Evolutionary conservation across 1,140 invertebrate genomes (phyloP), one percentile per base, ranked within the genome.

Genomic region (Odontomachus brunneus): DNA sequence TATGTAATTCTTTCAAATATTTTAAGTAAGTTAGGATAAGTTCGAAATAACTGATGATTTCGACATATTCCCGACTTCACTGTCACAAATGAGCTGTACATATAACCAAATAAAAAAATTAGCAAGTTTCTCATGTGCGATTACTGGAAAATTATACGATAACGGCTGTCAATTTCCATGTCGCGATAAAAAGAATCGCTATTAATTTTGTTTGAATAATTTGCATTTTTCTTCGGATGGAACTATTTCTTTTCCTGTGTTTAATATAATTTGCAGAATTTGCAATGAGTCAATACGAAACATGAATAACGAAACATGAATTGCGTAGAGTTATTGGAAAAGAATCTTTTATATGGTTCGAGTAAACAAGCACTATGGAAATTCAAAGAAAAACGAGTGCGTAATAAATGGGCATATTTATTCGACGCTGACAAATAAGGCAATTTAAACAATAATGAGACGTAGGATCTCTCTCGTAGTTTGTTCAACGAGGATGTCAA

Each of bases 401-500:
- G 19, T 38, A 44, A 38, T 12, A 26, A 57, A 33, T 29, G 15
- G 33, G 24, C 24, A 63, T 63, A 63, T 63, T 49, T 38, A 9
- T 3, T 75, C 24, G 29, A 63, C 24, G 29, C 38, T 73, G 9
- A 73, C 3, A 3, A 0, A 33, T 9, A 38, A 73, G 53, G 24
- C 19, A 24, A 33, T 22, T 55, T 38, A 14, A n/a, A 66, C 19
- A 29, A 59, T 59, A 12, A n/a, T 26, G 22, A 44, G 22, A 38
- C 14, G 66, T 3, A 26, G 9, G 12, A 48, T 84, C 67, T 59
- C 69, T 55, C 26, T 63, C 24, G 14, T 22, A 95, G 94, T 91
- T 89, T 94, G 51, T 94, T 93, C 89, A 93, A 91, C 91, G 94
- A 95, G 89, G 94, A 93, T 49, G 78, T 83, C 87, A 94, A 94